Evolutionary conservation across 2,888 invertebrate species (phyloP).

Genomic region (Crocallis elinguaria): DNA sequence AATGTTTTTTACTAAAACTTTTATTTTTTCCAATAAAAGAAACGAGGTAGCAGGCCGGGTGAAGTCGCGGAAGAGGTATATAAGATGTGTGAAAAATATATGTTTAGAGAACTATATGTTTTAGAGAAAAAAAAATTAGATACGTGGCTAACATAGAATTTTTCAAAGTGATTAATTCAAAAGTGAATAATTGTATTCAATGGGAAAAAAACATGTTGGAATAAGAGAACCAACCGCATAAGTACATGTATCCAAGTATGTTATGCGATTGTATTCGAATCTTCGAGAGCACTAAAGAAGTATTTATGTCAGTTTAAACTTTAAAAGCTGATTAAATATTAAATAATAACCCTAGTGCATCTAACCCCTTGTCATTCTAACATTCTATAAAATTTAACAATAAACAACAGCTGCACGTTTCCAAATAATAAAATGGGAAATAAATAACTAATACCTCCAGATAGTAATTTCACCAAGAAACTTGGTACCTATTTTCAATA

Average conservation of each 20-base stretch:
- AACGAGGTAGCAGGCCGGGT: slow-evolving; percentile 91
- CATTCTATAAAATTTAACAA: slow-evolving; percentile 35
- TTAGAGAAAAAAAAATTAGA: slow-evolving; percentile 68
- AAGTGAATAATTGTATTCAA: slow-evolving; percentile 45
- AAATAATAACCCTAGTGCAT: slow-evolving; percentile 46
- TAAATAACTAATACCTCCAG: slow-evolving; percentile 31
- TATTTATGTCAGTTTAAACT: slow-evolving; percentile 15
- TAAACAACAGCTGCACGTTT: slow-evolving; percentile 49
- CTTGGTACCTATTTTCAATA: background rate
- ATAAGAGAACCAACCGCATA: slow-evolving; percentile 17
- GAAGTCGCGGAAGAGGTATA: slow-evolving; percentile 91
- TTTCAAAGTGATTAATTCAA: slow-evolving; percentile 72
- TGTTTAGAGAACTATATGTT: slow-evolving; percentile 77
- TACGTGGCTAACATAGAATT: slow-evolving; percentile 82
- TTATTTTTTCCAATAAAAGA: slow-evolving; percentile 86
- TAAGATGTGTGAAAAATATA: slow-evolving; percentile 75
- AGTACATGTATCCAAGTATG: slow-evolving; percentile 13
- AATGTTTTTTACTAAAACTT: slow-evolving; percentile 78
- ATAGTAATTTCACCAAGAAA: slow-evolving; percentile 9
- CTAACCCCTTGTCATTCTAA: slow-evolving; percentile 73
- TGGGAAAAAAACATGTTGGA: slow-evolving; percentile 3
- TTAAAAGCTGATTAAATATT: slow-evolving; percentile 25
- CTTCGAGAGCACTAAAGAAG: slow-evolving; percentile 9
- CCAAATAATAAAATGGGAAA: slow-evolving; percentile 43
- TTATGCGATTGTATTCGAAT: slow-evolving; percentile 24